Evolutionary conservation across 2,888 invertebrate species (phyloP), one percentile per base, ranked within the genome.

Genomic region (Polyommatus icarus): DNA sequence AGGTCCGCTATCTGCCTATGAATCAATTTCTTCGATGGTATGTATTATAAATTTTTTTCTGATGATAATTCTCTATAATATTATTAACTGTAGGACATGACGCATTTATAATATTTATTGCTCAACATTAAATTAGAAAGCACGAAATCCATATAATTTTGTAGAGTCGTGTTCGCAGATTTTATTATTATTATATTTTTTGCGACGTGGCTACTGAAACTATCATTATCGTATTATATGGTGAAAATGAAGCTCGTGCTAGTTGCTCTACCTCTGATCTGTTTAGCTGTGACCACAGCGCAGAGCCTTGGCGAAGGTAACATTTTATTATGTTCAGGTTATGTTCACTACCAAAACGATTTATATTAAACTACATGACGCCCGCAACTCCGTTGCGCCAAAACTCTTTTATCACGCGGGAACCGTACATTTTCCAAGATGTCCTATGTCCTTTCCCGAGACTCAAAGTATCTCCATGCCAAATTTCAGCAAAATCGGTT

Each of bases 101-200:
- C 6, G 32, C 29, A 29, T 18, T 32, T 18, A 32, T 5, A 10
- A 15, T 67, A 7, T 29, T 29, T 67, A 61, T 12, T 61, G 24
- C 10, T 24, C 24, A 67, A 67, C 5, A 8, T 15, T 59, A 20
- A 20, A 20, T 20, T 20, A 7, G 59, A 24, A 29, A 15, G 18
- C 67, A 67, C 67, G 67, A 67, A 67, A 29, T 32, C 15, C 29
- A 67, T 32, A 67, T 67, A 32, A 32, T 67, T 67, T 67, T 67
- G 32, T 32, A 32, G 67, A 67, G 29, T 67, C 67, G 67, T 67
- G 67, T 15, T 32, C 18, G 15, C 15, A 15, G 4, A 32, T 29
- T 67, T 67, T 6, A 67, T 32, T 1, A 67, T 32, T 1, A 67
- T 32, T 67, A 67, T 5, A 6, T 24, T 59, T 20, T 29, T 15